Conservation (phyloP, 2,797 vertebrate species). For the Malacoctenus gilli region DNA sequence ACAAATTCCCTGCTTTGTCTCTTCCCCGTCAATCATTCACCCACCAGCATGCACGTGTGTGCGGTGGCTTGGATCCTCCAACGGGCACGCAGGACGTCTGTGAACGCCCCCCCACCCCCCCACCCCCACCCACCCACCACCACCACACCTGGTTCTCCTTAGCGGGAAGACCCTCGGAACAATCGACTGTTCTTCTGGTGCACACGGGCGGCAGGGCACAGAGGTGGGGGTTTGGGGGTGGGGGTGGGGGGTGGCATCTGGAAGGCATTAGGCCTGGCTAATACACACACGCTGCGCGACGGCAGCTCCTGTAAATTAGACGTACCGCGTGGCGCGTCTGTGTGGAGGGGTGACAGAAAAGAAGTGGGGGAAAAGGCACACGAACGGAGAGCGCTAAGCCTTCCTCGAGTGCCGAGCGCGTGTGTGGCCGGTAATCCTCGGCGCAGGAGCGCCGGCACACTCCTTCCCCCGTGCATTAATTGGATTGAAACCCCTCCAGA, state of each 20-base stretch:
- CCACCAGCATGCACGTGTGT: not conserved
- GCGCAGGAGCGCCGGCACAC: constrained; percentile 25
- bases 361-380: not conserved
- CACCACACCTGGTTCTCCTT: constrained; percentile 69
- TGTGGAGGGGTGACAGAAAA: constrained; percentile 3
- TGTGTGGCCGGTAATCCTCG: constrained; percentile 15
- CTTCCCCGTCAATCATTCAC: not conserved
- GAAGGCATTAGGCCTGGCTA: constrained; percentile 67
- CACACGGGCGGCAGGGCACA: constrained; percentile 28
- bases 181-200: constrained; percentile 57
- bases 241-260: no score
- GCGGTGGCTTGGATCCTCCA: no score
- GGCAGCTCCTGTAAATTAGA: constrained; percentile 69
- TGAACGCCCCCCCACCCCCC: not conserved
- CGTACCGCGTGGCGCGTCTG: constrained; percentile 9
- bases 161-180: constrained; percentile 50
- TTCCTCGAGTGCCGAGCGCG: not conserved
- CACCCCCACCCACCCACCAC: constrained; percentile 11
- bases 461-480: constrained; percentile 25
- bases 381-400: not conserved
- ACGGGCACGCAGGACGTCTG: not conserved
- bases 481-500: constrained; percentile 39
- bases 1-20: not conserved
- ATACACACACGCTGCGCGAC: constrained; percentile 55
- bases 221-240: no score